Base-by-base conservation (phyloP, 2,888 invertebrate genomes). In the Tenodera sinensis region DNA sequence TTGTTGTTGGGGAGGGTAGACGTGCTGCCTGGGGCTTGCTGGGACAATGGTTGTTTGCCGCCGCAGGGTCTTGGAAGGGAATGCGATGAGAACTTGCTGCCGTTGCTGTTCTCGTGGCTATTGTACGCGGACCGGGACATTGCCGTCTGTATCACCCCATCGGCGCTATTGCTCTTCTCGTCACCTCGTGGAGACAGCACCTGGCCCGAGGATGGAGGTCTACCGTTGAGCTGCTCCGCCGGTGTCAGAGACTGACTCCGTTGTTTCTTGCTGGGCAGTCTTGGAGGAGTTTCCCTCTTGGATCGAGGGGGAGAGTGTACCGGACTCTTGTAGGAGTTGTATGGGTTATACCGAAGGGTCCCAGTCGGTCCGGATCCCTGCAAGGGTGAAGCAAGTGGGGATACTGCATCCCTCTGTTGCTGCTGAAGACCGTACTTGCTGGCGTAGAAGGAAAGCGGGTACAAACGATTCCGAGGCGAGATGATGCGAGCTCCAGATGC, bases 401-500 rank as follows among this genome's bases (percentile, higher is more conserved):
- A 92, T 30, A 92, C 90, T 4, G 47, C 82, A 82, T 81, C 89
- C 54, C 83, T 87, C 54, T 28, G 28, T 83, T 82, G 85, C 28
- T 91, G 91, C 88, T 91, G 93, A 7, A 93, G 92, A 92, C 95
- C 94, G 92, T 95, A 95, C 91, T 95, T 95, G 90, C 95, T 93
- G 91, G 95, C 95, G 92, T 96, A 97, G 92, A 96, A 96, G 6
- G 97, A 96, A 4, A 97, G 93, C 0, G 98, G 97, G 91, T 96
- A 96, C 92, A 96, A 95, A 90, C 98, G 95, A 92, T 98, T 97
- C 91, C 97, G 96, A 0, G 98, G 98, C 90, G 95, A 96, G 91
- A 96, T 96, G 90, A 99, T 98, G 88, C 97, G 95, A 0, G 98
- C 98, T 0, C 98, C 98, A 2, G 98, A 98, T 0, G 97, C 97